Conservation (phyloP, 2,113 vertebrate species). For the Varanus salvator region DNA sequence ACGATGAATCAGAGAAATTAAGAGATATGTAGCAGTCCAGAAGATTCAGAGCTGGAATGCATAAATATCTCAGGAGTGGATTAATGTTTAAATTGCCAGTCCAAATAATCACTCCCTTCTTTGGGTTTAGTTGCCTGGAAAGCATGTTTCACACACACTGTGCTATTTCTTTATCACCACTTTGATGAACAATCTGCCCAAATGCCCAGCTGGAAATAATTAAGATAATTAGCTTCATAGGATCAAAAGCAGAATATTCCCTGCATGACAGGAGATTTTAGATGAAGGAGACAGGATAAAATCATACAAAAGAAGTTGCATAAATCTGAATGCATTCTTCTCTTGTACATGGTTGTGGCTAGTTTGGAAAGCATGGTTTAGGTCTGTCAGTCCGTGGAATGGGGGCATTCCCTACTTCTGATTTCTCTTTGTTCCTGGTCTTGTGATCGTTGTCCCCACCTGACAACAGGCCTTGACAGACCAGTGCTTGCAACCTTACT, state of each 20-base stretch:
- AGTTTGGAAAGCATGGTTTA: background rate
- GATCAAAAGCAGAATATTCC: background rate
- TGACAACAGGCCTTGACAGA: background rate
- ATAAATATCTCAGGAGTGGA: too few species aligned
- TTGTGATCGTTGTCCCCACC: background rate
- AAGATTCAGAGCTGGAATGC: too few species aligned
- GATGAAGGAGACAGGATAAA: background rate
- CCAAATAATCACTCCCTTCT: too few species aligned
- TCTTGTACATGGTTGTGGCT: background rate
- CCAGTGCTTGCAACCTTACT: background rate
- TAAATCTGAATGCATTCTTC: background rate
- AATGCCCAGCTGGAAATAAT: background rate
- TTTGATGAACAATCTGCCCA: background rate
- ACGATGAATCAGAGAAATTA: too few species aligned
- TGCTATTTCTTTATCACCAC: background rate
- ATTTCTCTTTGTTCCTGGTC: background rate
- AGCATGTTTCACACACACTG: background rate
- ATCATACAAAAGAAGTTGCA: background rate
- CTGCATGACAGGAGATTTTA: background rate
- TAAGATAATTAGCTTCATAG: background rate
- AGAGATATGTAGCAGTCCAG: too few species aligned
- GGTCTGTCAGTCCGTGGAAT: too few species aligned
- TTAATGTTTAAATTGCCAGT: too few species aligned
- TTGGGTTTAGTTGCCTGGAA: too few species aligned
- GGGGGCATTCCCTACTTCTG: background rate